Conservation (phyloP, 2,888 invertebrate species). For the Melipona beecheii region DNA sequence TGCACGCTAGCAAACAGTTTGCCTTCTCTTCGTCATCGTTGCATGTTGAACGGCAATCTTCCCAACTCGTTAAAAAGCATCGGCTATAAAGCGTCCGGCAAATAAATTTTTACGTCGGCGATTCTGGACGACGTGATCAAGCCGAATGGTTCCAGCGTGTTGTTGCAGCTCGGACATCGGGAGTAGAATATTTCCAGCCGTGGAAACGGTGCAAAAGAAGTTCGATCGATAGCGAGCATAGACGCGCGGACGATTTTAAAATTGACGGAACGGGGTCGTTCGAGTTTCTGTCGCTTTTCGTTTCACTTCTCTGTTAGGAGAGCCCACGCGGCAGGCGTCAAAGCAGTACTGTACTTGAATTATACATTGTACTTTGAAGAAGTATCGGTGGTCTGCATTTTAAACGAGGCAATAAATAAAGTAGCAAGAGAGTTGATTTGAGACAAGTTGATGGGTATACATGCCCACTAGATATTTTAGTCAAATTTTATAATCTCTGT, state of each 20-base stretch:
- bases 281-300: background rate
- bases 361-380: background rate
- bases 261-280: background rate
- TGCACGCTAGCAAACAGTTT: background rate
- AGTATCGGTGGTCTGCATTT: background rate
- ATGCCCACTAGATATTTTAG: background rate
- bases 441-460: background rate
- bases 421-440: too few species aligned
- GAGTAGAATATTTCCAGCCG: too few species aligned
- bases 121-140: background rate
- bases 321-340: background rate
- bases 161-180: background rate
- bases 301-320: background rate
- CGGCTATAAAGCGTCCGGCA: background rate
- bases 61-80: conserved; percentile 8
- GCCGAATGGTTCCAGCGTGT: background rate
- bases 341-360: background rate
- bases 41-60: conserved; percentile 29
- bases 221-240: background rate
- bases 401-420: background rate
- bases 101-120: conserved; percentile 5
- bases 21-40: background rate
- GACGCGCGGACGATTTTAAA: background rate
- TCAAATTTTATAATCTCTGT: background rate
- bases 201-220: conserved; percentile 5